Evolutionary conservation across 2,888 invertebrate genomes (phyloP), one percentile per base, ranked within the genome.

Genomic region (Macaria liturata): DNA sequence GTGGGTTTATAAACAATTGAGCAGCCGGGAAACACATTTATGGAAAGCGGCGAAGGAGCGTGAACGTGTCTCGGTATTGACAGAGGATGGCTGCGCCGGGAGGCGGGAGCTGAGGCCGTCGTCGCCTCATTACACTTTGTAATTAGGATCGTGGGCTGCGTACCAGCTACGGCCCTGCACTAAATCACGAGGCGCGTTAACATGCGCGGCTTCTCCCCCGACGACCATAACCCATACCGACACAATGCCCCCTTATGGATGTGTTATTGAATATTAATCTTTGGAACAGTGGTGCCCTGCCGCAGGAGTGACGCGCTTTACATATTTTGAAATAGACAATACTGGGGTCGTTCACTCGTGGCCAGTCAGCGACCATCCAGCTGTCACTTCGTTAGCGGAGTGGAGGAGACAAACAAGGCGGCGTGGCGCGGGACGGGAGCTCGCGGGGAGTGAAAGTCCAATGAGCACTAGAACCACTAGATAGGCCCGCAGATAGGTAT

Each of bases 91-190:
- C 64, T 69, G 61, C 69, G 61, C 65, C 62, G 49, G 54, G 61
- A 65, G 52, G 32, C 52, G 49, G 65, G 61, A 59, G 67, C 58
- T 69, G 70, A 71, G 68, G 75, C 78, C 75, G 78, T 71, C 70
- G 71, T 72, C 80, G 75, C 75, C 82, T 88, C 86, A 91, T 90
- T 90, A 88, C 86, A 88, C 84, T 88, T 89, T 87, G 84, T 90
- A 90, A 91, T 91, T 88, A 88, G 83, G 77, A 68, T 83, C 82
- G 88, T 86, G 83, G 86, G 87, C 80, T 75, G 83, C 72, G 78
- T 76, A 79, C 76, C 74, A 71, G 78, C 73, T 63, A 71, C 80
- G 77, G 80, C 78, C 81, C 85, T 84, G 85, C 83, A 87, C 86
- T 88, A 86, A 84, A 90, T 89, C 86, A 88, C 83, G 84, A 81